Percentiles rank a stretch among this genome's conserved stretches.
phyloP scores from a whole-genome alignment of 2,113 vertebrate genomes.

The Thinocorus orbignyianus region DNA sequence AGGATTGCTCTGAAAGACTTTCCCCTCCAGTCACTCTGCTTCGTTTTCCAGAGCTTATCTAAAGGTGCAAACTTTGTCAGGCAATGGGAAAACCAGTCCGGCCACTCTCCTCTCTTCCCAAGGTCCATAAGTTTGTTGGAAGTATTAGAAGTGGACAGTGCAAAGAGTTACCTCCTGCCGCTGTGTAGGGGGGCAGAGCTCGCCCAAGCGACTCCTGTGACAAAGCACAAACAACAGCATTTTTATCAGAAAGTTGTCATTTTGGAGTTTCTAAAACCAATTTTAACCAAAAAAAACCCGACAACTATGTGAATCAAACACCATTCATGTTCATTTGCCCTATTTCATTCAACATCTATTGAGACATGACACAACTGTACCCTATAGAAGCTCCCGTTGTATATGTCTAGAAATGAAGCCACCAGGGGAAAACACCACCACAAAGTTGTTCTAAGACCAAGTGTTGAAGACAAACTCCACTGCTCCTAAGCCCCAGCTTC shows the following conservation, averaged over 20 bases:
- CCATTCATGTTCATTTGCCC: accelerated
- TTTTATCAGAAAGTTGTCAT: not conserved
- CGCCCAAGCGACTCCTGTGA: not conserved
- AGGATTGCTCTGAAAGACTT: not conserved
- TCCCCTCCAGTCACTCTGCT: not conserved
- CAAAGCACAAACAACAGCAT: not conserved
- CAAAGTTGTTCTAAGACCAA: not conserved
- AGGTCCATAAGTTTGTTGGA: not conserved
- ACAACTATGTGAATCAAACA: not conserved
- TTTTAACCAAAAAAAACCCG: not conserved
- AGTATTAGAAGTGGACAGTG: conserved; percentile 30
- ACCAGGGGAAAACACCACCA: too few relatives aligned
- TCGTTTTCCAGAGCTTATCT: not conserved
- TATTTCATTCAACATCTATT: not conserved
- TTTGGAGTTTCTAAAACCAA: not conserved
- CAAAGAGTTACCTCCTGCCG: not conserved
- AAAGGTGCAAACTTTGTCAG: not conserved
- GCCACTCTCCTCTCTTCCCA: not conserved
- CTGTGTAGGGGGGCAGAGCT: not conserved
- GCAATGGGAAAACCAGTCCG: not conserved
- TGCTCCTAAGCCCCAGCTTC: not conserved
- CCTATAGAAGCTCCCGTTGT: not conserved
- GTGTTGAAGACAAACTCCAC: not conserved
- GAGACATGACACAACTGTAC: not conserved
- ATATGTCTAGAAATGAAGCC: not conserved